Evolutionary conservation across 2,888 invertebrate genomes (phyloP), one percentile per base, ranked within the genome.

Genomic region (Neria commutata): DNA sequence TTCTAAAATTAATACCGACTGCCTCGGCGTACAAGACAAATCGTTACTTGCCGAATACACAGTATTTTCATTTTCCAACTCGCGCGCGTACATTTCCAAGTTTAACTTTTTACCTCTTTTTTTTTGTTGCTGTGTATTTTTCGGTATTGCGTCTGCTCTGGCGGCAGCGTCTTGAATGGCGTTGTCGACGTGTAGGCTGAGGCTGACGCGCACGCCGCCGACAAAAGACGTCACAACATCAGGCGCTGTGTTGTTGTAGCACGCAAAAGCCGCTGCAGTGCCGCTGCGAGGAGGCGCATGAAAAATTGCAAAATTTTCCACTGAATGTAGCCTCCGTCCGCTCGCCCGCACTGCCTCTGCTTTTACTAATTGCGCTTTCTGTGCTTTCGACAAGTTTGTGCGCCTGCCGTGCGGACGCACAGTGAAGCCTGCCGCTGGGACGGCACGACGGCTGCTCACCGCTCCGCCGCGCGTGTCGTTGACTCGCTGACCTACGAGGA

Each of bases 401-500:
- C 11, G 29, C 11, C 6, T 8, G 29, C 29, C 6, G 6, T 29
- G 6, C 29, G 11, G 29, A 11, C 11, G 29, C 29, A n/a, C n/a
- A n/a, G n/a, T n/a, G n/a, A n/a, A n/a, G 29, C 11, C 6, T 8
- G 29, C 29, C 6, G 6, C 11, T 29, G 6, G 11, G 29, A 11
- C 11, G 29, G 6, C 29, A 11, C 29, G 29, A 6, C 29, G 6
- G 4, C n/a, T 37, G 42, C 21, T 19, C 42, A 42, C 21, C 21
- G 16, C 16, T n/a, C n/a, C n/a, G 4, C n/a, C 10, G 37, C n/a
- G 37, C n/a, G 42, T 21, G 42, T 42, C 42, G 21, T 42, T 42
- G 42, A 42, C 42, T 42, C 14, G 42, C 21, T 42, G 42, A 42
- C 42, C 42, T 42, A 42, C 42, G 42, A n/a, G n/a, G n/a, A n/a